Base-by-base conservation (phyloP, 2,888 invertebrate species). In the Syritta pipiens region DNA sequence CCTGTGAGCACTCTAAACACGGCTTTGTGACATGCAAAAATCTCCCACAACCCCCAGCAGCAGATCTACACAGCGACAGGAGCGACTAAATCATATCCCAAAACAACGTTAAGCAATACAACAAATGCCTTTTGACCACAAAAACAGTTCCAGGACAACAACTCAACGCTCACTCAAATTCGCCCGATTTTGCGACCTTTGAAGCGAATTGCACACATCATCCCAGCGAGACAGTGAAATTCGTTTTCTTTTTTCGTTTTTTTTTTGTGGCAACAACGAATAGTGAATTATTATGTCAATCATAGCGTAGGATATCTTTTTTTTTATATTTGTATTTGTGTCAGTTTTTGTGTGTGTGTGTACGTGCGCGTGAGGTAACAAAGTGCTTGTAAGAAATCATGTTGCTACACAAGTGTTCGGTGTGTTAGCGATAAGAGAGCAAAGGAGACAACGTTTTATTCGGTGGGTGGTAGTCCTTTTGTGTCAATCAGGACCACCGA, bases 231-330 rank as follows among this genome's bases (percentile, higher is more conserved):
- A n/a, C n/a, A n/a, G n/a, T n/a, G n/a, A n/a, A n/a, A n/a, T n/a
- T n/a, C n/a, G n/a, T n/a, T n/a, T n/a, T n/a, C n/a, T n/a, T n/a
- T n/a, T n/a, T n/a, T n/a, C n/a, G n/a, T n/a, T n/a, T n/a, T n/a
- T n/a, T n/a, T n/a, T n/a, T 12, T 32, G 32, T 48, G 26, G 17
- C 22, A 42, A 71, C 63, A 76, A 46, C 51, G 63, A 65, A 63
- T 51, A n/a, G 28, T 57, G 53, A 65, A 65, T 60, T 57, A 57
- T 51, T 49, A 55, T 37, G 53, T 72, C 77, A 77, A 77, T 77
- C 72, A 59, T 48, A 60, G 65, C 60, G 20, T 60, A 22, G 26
- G 32, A 28, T 9, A 17, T 19, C 37, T 14, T 7, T 65, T 24
- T 10, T 6, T 40, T 22, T 48, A 17, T 17, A 17, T 12, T 42